These are phyloP conservation scores for Oryzias sinensis DNA, from an alignment of 2,797 vertebrate genomes.

Conservation along the genomic window DNA sequence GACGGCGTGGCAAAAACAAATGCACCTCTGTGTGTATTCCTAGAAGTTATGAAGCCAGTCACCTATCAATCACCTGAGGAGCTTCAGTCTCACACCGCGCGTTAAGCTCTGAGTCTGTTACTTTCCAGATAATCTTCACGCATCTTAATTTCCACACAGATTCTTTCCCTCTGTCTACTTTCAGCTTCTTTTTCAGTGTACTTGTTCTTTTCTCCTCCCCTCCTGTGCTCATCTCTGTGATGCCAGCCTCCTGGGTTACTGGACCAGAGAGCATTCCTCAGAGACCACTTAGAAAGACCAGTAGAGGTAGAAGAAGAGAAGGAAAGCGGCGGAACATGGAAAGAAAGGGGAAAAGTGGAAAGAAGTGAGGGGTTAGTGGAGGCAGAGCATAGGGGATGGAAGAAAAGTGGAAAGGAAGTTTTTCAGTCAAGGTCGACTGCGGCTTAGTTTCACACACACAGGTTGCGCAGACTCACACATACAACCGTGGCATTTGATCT, in stretches of 20 bases:
- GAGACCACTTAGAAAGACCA: constrained; percentile 80
- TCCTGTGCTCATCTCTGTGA: constrained; percentile 56
- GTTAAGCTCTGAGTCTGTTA: constrained; percentile 35
- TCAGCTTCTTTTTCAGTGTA: neutral
- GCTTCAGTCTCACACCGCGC: constrained; percentile 33
- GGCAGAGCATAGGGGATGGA: constrained; percentile 43
- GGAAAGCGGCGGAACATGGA: constrained; percentile 54
- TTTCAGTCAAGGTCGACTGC: constrained; percentile 77
- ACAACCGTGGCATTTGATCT: constrained; percentile 41
- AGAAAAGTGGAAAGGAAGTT: constrained; percentile 66
- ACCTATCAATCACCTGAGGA: constrained; percentile 42
- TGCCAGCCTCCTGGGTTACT: constrained; percentile 75
- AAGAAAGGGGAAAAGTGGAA: constrained; percentile 22
- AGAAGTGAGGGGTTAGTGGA: constrained; percentile 49
- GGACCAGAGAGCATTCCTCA: constrained; percentile 76
- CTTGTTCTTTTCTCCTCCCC: constrained; percentile 39
- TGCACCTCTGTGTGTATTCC: constrained; percentile 59
- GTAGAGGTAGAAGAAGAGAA: constrained; percentile 65
- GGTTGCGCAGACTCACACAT: constrained; percentile 29
- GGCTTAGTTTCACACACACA: constrained; percentile 65
- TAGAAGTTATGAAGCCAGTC: constrained; percentile 54
- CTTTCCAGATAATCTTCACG: constrained; percentile 42
- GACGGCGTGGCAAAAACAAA: constrained; percentile 56
- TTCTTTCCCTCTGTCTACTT: constrained; percentile 28
- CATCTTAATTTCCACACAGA: constrained; percentile 53